Percentiles rank a stretch among this genome's conserved stretches.
Conservation (phyloP, 2,113 vertebrate species). For the Periophthalmodon schlosseri region DNA sequence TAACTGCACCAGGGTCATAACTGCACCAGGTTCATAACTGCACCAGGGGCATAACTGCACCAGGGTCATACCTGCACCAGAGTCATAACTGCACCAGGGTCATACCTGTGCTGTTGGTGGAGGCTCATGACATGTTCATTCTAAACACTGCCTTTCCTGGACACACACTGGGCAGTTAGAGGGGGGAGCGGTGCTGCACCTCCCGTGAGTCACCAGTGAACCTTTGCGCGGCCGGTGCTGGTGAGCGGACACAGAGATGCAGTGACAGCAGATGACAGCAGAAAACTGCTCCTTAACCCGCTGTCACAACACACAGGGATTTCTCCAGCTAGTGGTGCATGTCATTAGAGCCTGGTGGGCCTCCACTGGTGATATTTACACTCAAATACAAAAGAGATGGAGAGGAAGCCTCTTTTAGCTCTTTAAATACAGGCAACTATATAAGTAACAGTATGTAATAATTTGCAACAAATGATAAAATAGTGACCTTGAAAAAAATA, state of each 20-base stretch:
- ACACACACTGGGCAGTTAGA: not conserved
- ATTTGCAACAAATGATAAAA: not conserved
- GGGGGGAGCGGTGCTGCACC: slow-evolving; percentile 28
- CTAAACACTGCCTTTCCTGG: not conserved
- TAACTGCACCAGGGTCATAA: too few species aligned
- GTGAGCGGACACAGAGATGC: slow-evolving; percentile 10
- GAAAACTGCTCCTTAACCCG: slow-evolving; percentile 37
- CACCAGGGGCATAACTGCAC: too few species aligned
- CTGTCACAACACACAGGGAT: slow-evolving; percentile 33
- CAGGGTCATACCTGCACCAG: too few species aligned
- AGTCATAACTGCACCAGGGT: too few species aligned
- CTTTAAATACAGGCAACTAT: not conserved
- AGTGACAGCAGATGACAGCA: slow-evolving; percentile 40
- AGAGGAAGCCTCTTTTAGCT: not conserved
- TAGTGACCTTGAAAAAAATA: slow-evolving; percentile 58
- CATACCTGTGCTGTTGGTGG: not conserved
- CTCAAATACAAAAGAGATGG: not conserved
- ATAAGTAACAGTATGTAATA: not conserved
- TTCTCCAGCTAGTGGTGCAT: slow-evolving; percentile 1
- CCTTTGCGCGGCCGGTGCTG: slow-evolving; percentile 51
- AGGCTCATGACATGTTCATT: not conserved
- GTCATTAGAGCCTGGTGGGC: not conserved
- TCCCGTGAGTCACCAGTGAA: slow-evolving; percentile 44
- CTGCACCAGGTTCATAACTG: too few species aligned
- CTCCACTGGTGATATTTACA: not conserved